Base-by-base conservation (phyloP, 2,113 vertebrate species). In the Setophaga kirtlandii region DNA sequence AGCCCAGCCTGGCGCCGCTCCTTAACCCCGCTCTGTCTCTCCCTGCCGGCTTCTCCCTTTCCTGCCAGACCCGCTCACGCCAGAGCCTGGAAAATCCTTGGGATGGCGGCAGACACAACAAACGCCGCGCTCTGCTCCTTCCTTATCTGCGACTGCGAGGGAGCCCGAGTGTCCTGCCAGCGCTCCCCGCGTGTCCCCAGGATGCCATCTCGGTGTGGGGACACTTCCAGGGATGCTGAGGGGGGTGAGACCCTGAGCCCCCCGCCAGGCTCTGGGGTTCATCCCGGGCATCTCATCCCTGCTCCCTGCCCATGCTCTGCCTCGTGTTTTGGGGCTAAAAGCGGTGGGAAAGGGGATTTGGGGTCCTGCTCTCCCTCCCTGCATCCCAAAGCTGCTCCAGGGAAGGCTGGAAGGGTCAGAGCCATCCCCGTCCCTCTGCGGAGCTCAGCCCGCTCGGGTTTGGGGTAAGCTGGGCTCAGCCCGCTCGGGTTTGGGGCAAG, bases 51-150 rank as follows among this genome's bases (percentile, higher is more conserved):
- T 73, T 67, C 76, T 94, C 65, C 81, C 58, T 58, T 89, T 68
- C 59, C 93, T 64, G 81, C 80, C 67, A 83, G 80, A 35, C 4
- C 31, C 56, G 80, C 56, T 52, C 80, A 31, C 46, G 56, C 80
- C 80, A 63, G 39, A 63, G 81, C 47, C 33, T 4, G 71, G 91
- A 85, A 90, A 60, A 79, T 31, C 96, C 88, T 56, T 31, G 85
- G 53, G 42, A 12, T 2, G 27, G 68, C 25, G 3, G 79, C 86
- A 96, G 96, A 94, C 96, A 64, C 82, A 93, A 94, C 94, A 87
- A 92, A 28, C 50, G 1, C 23, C 1, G 16, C 8, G 42, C 7
- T 12, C 44, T 0, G 55, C 55, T 37, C 37, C 37, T 37, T 49
- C 22, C 47, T 47, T 39, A 55, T 84, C 82, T 55, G 41, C 22